Conservation (phyloP, 2,888 invertebrate species). For the Rhyacophila evoluta region DNA sequence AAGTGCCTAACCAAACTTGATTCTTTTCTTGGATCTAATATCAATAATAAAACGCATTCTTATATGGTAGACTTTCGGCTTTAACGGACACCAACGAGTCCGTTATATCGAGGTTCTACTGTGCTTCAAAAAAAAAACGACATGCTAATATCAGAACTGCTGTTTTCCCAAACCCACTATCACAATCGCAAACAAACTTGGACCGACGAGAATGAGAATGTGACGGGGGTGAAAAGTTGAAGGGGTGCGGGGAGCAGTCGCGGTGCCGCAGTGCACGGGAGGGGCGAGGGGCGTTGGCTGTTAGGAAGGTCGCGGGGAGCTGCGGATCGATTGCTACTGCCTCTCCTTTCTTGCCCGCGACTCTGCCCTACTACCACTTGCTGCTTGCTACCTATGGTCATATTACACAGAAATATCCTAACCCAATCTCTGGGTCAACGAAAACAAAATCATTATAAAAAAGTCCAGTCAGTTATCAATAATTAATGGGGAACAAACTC, state of each 20-base stretch:
- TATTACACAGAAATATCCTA: no score
- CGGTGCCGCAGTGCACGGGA: conserved; percentile 19
- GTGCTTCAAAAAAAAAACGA: background rate
- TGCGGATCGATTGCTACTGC: conserved; percentile 26
- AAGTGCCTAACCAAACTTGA: no score
- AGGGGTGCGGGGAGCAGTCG: background rate
- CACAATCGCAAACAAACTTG: background rate
- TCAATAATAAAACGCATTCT: no score
- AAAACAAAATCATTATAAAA: no score
- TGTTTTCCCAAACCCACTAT: background rate
- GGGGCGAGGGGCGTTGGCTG: background rate
- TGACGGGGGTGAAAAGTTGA: background rate
- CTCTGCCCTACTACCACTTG: background rate
- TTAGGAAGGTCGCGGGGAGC: conserved; percentile 17
- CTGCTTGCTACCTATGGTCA: background rate
- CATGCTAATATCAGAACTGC: background rate
- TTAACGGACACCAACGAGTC: no score
- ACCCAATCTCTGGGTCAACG: no score
- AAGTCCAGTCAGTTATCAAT: no score
- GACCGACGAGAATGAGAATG: background rate
- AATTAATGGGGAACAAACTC: no score
- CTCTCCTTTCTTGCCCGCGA: conserved; percentile 2
- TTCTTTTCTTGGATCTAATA: no score
- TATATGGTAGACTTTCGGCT: no score
- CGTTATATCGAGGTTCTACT: no score